Percentiles rank a stretch among this genome's conserved stretches.
phyloP scores from a whole-genome alignment of 2,888 invertebrate species.

The Oscheius sp. region DNA sequence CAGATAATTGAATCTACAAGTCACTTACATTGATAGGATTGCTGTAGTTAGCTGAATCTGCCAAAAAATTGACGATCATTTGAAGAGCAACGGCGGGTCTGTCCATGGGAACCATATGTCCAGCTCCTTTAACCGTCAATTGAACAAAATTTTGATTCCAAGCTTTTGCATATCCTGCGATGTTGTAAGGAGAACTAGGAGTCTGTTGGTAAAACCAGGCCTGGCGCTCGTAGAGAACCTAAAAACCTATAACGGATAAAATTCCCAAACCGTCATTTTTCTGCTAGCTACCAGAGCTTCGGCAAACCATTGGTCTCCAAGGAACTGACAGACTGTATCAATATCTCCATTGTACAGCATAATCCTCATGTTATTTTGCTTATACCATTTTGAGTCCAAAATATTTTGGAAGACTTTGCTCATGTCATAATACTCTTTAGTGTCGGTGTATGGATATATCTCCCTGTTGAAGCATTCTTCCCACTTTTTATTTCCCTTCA shows the following conservation, averaged over 20 bases:
- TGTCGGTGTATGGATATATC: slow-evolving; percentile 32
- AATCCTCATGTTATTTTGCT: slow-evolving; percentile 43
- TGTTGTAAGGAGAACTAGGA: slow-evolving; percentile 21
- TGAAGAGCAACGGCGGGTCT: slow-evolving; percentile 60
- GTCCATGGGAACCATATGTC: slow-evolving; percentile 53
- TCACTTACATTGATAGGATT: slow-evolving; percentile 32
- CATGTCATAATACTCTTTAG: slow-evolving; percentile 56
- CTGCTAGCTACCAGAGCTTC: slow-evolving; percentile 35
- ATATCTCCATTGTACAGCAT: slow-evolving; percentile 55
- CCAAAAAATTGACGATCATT: slow-evolving; percentile 60
- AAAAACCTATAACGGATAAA: background rate
- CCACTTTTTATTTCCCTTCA: slow-evolving; percentile 19
- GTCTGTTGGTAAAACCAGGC: slow-evolving; percentile 43
- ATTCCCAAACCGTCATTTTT: slow-evolving; percentile 40
- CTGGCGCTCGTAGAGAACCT: slow-evolving; percentile 30
- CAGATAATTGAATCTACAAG: background rate
- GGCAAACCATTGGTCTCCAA: slow-evolving; percentile 51
- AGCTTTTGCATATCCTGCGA: slow-evolving; percentile 47
- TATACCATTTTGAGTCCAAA: slow-evolving; percentile 35
- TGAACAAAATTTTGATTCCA: slow-evolving; percentile 45
- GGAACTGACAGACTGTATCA: slow-evolving; percentile 52
- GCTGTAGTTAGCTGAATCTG: slow-evolving; percentile 48
- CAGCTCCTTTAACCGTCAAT: slow-evolving; percentile 52
- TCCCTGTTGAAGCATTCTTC: slow-evolving; percentile 24
- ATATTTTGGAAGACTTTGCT: slow-evolving; percentile 39